These are phyloP conservation scores for Bettongia penicillata DNA, from an alignment of 2,113 vertebrate genomes.

Conservation along the genomic window DNA sequence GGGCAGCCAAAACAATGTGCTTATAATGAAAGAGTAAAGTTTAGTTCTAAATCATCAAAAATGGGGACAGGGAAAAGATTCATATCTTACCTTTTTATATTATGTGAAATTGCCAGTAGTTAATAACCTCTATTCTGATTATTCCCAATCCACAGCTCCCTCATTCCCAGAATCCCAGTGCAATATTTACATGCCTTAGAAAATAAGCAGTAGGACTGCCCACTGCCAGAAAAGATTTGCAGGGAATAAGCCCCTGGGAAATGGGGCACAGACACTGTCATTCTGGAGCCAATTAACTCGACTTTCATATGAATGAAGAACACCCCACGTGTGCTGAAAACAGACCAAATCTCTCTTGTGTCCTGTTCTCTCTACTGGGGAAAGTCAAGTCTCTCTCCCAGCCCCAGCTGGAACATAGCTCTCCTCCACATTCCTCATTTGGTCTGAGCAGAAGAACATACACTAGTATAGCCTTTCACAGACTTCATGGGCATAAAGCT, in stretches of 20 bases:
- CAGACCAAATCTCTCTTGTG: background rate
- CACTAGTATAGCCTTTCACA: background rate
- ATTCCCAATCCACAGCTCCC: conserved; percentile 46
- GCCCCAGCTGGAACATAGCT: background rate
- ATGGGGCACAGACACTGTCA: background rate
- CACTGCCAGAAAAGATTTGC: conserved; percentile 45
- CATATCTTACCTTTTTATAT: conserved; percentile 35
- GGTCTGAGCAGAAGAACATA: background rate
- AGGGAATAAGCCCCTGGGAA: conserved; percentile 47
- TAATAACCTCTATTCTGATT: conserved; percentile 46
- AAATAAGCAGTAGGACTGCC: background rate
- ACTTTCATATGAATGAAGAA: conserved; percentile 3
- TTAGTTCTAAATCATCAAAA: conserved; percentile 35
- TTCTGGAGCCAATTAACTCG: background rate
- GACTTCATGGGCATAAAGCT: conserved; percentile 25
- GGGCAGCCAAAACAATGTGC: background rate
- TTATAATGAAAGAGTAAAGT: conserved; percentile 1
- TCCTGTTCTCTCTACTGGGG: background rate
- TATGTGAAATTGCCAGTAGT: conserved; percentile 26
- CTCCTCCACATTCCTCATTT: background rate
- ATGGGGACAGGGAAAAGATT: conserved; percentile 2
- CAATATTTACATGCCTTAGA: conserved; percentile 29
- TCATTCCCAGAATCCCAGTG: background rate
- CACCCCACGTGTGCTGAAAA: background rate
- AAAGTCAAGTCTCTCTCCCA: background rate